phyloP scores from a whole-genome alignment of 1,140 invertebrate genomes.

The Diorhabda sublineata region DNA sequence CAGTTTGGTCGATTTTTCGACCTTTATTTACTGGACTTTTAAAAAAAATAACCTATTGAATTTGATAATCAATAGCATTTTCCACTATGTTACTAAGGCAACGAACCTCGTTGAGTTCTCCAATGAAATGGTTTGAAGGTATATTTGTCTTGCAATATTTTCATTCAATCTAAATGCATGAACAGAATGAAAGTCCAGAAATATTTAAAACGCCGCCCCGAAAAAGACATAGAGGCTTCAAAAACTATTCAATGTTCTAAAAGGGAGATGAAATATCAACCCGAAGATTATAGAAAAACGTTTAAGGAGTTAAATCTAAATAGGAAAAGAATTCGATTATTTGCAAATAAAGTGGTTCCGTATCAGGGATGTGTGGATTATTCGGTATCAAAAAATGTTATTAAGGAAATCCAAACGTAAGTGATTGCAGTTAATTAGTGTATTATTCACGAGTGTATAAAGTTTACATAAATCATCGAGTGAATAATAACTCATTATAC shows the following conservation, averaged over 20 bases:
- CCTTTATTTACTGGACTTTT: no score
- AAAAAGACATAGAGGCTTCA: no score
- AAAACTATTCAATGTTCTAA: not conserved
- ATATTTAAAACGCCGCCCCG: no score
- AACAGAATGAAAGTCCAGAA: no score
- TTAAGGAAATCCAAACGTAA: not conserved
- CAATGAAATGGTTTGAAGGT: no score
- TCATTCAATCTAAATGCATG: no score
- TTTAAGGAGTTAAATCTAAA: not conserved
- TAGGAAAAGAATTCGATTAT: not conserved
- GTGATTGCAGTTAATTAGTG: not conserved
- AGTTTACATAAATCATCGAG: not conserved
- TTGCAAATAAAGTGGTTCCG: not conserved
- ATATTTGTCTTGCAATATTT: no score
- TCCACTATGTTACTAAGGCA: no score
- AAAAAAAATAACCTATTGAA: no score
- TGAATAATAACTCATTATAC: not conserved
- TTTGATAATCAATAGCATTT: no score
- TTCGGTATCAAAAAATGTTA: not conserved
- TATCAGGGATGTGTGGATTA: slow-evolving; percentile 5
- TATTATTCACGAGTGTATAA: not conserved
- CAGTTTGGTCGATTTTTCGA: no score
- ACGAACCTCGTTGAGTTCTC: no score
- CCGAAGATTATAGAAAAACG: not conserved
- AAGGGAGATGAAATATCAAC: not conserved